Evolutionary conservation across 53 echinoderm and acorn worm species (phyloP).

Genomic region (Paracentrotus lividus): DNA sequence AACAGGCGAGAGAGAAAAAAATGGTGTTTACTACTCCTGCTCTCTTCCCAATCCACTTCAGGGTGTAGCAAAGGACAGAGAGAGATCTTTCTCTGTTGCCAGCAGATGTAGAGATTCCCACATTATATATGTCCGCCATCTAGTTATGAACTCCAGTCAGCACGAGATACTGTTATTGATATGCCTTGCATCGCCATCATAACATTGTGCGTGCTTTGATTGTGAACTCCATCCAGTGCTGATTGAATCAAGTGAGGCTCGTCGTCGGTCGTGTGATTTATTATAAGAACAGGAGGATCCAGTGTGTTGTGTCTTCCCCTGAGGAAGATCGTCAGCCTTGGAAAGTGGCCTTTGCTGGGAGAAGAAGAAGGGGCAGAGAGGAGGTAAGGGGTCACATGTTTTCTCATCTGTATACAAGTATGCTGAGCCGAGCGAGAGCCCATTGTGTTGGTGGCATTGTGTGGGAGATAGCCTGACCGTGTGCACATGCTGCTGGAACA

Average conservation of each 20-base stretch:
- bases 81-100: neutral
- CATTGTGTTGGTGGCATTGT: slow-evolving; percentile 60
- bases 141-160: slow-evolving; percentile 21
- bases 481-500: slow-evolving; percentile 57
- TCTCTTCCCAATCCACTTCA: slow-evolving; percentile 10
- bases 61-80: slow-evolving; percentile 9
- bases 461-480: slow-evolving; percentile 59
- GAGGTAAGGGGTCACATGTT: slow-evolving; percentile 52
- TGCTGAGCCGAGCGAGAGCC: slow-evolving; percentile 33
- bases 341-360: slow-evolving; percentile 28
- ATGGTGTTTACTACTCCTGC: slow-evolving; percentile 61
- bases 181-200: slow-evolving; percentile 33
- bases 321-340: slow-evolving; percentile 1
- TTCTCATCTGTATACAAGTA: slow-evolving; percentile 63
- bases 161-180: slow-evolving; percentile 41
- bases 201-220: slow-evolving; percentile 41
- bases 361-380: neutral
- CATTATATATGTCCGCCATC: slow-evolving; percentile 48
- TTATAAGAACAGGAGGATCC: slow-evolving; percentile 19
- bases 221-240: slow-evolving; percentile 29
- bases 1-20: slow-evolving; percentile 29
- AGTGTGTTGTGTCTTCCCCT: neutral
- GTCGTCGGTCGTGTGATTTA: slow-evolving; percentile 45
- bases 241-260: neutral
- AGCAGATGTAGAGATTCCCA: slow-evolving; percentile 61